These are phyloP conservation scores for Sebastes taczanowskii DNA, from an alignment of 2,797 vertebrate species.

Conservation along the genomic window DNA sequence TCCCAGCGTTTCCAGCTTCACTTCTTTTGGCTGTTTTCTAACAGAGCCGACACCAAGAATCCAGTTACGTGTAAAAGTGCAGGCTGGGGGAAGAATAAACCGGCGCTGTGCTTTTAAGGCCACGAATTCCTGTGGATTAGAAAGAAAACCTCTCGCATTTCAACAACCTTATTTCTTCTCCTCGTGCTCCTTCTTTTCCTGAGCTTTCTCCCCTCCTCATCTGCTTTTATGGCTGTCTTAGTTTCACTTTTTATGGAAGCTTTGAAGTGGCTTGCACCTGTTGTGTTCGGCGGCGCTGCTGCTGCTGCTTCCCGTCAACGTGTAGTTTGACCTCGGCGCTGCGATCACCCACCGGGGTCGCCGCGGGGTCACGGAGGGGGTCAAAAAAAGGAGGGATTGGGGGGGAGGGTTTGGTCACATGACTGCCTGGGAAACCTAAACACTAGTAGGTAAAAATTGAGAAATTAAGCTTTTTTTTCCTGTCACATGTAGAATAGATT, in stretches of 20 bases:
- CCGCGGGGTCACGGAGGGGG: conserved; percentile 71
- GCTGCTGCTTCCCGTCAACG: conserved; percentile 33
- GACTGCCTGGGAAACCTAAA: not conserved
- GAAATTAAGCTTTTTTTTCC: not conserved
- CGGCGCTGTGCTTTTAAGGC: conserved; percentile 29
- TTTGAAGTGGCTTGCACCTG: conserved; percentile 81
- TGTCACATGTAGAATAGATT: not conserved
- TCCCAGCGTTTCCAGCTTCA: not conserved
- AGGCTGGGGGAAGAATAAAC: conserved; percentile 17
- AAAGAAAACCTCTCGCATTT: conserved; percentile 43
- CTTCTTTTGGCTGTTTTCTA: not conserved
- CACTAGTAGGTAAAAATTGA: not conserved
- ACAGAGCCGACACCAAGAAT: conserved; percentile 17
- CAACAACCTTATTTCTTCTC: conserved; percentile 2
- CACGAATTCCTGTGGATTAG: conserved; percentile 43
- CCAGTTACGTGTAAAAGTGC: conserved; percentile 10
- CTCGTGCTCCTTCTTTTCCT: not conserved
- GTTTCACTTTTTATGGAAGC: conserved; percentile 32
- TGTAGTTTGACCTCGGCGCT: conserved; percentile 74
- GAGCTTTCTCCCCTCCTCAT: not conserved
- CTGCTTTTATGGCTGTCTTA: conserved; percentile 31
- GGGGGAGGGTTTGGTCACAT: conserved; percentile 8
- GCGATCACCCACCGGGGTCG: conserved; percentile 82
- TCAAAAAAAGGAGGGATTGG: not conserved
- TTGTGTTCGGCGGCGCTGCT: conserved; percentile 70